Conservation (phyloP, 2,113 vertebrate genomes). For the Trogon melanurus region DNA sequence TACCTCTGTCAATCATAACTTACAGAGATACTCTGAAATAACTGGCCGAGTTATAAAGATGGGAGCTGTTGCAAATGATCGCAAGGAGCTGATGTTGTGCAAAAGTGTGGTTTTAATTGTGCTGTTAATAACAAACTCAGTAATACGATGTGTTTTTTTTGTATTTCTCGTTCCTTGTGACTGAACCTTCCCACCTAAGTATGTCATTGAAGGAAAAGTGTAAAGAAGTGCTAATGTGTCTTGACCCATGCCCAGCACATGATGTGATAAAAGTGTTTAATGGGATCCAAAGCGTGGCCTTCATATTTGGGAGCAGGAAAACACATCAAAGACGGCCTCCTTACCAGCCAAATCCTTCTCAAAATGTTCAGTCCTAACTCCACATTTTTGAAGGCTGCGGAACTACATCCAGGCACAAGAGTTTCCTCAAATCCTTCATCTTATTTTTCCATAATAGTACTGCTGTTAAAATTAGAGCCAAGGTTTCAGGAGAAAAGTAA, state of each 20-base stretch:
- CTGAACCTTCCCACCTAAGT: not conserved
- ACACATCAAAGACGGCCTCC: not conserved
- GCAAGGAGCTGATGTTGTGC: fast-evolving
- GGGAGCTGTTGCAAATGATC: not conserved
- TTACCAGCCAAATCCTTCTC: not conserved
- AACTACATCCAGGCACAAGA: not conserved
- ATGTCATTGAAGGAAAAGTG: not conserved
- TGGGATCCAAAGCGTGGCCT: not conserved
- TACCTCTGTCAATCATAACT: not conserved
- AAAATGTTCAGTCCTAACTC: not conserved
- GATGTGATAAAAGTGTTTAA: not conserved
- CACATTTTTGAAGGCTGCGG: not conserved
- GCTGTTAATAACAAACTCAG: not conserved
- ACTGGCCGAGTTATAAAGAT: not conserved
- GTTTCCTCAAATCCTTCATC: not conserved
- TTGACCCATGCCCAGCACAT: not conserved
- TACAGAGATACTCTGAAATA: not conserved
- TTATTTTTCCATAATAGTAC: not conserved
- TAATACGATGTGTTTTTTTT: not conserved
- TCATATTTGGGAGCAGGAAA: not conserved
- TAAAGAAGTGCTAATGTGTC: not conserved
- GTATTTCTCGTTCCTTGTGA: not conserved
- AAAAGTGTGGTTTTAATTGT: not conserved
- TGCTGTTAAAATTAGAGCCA: not conserved
- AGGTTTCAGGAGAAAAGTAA: not conserved